Conservation (phyloP, 2,888 invertebrate species). For the Meiosimyza decipiens region DNA sequence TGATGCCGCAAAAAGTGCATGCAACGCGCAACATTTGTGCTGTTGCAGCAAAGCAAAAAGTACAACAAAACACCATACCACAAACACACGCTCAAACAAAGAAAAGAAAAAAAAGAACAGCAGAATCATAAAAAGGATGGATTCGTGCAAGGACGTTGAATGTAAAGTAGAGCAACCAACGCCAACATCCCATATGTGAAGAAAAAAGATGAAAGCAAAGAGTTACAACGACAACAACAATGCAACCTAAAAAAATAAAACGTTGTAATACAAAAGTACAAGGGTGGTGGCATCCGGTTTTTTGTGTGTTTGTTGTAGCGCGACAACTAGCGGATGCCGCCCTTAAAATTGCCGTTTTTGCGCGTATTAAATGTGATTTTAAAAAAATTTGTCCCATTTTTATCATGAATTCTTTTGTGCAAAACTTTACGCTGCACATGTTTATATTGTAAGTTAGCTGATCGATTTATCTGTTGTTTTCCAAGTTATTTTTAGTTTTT, state of each 20-base stretch:
- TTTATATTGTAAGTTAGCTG: slow-evolving; percentile 1
- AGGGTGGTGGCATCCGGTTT: neutral
- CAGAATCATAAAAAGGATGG: neutral
- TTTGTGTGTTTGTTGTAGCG: neutral
- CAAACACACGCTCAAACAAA: neutral
- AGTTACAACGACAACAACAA: too few species aligned
- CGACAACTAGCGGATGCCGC: slow-evolving; percentile 33
- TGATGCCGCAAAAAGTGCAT: slow-evolving; percentile 51
- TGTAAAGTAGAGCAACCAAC: too few species aligned
- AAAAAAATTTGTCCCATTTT: too few species aligned
- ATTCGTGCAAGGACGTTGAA: too few species aligned
- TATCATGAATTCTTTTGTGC: too few species aligned
- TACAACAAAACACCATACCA: slow-evolving; percentile 25
- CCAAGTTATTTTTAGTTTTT: too few species aligned
- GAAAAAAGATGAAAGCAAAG: too few species aligned
- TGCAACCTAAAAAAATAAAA: too few species aligned
- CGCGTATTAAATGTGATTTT: too few species aligned
- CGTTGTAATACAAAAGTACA: too few species aligned
- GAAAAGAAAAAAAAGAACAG: slow-evolving; percentile 29
- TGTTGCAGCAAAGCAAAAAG: slow-evolving; percentile 14
- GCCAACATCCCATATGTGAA: too few species aligned
- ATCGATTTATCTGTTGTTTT: slow-evolving; percentile 7
- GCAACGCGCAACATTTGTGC: slow-evolving; percentile 27
- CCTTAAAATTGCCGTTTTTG: too few species aligned
- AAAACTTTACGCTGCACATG: slow-evolving; percentile 21